Percentiles rank a stretch among this genome's conserved stretches.
These are phyloP conservation scores for Torymus texanus DNA, from an alignment of 2,888 invertebrate species.

Conservation along the genomic window DNA sequence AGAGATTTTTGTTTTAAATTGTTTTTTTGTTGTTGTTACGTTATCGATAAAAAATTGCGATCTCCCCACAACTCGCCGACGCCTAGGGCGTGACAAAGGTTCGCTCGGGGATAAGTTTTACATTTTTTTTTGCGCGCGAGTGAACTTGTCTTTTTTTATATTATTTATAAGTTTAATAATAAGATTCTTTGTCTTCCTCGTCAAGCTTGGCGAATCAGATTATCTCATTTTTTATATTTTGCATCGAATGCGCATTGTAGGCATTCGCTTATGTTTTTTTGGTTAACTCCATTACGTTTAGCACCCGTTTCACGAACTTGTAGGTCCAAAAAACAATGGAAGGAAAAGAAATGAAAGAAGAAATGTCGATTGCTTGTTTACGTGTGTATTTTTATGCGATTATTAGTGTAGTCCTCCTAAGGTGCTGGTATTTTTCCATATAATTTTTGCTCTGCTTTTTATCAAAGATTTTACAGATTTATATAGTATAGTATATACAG, in stretches of 20 bases:
- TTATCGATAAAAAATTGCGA: constrained; percentile 52
- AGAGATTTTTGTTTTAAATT: constrained; percentile 43
- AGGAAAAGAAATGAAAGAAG: constrained; percentile 11
- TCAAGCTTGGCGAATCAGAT: constrained; percentile 36
- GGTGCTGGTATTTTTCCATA: constrained; percentile 44
- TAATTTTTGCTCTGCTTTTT: constrained; percentile 24
- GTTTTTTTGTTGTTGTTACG: constrained; percentile 24
- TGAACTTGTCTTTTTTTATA: constrained; percentile 27
- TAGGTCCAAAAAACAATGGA: constrained; percentile 34
- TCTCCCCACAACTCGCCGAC: background rate
- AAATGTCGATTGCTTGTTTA: constrained; percentile 46
- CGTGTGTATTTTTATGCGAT: constrained; percentile 30
- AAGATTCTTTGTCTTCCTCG: constrained; percentile 10
- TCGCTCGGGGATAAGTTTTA: constrained; percentile 4
- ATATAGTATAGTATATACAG: constrained; percentile 51
- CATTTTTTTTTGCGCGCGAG: constrained; percentile 37
- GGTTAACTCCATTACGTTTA: constrained; percentile 37
- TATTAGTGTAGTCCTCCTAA: constrained; percentile 36
- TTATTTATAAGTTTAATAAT: constrained; percentile 41
- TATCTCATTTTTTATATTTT: constrained; percentile 19
- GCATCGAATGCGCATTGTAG: constrained; percentile 28
- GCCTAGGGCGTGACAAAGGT: constrained; percentile 12
- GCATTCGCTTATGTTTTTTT: constrained; percentile 23
- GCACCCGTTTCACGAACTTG: constrained; percentile 54
- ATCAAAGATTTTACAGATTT: constrained; percentile 55